phyloP scores from a whole-genome alignment of 2,797 vertebrate species.

The Hafferia zeledoni region DNA sequence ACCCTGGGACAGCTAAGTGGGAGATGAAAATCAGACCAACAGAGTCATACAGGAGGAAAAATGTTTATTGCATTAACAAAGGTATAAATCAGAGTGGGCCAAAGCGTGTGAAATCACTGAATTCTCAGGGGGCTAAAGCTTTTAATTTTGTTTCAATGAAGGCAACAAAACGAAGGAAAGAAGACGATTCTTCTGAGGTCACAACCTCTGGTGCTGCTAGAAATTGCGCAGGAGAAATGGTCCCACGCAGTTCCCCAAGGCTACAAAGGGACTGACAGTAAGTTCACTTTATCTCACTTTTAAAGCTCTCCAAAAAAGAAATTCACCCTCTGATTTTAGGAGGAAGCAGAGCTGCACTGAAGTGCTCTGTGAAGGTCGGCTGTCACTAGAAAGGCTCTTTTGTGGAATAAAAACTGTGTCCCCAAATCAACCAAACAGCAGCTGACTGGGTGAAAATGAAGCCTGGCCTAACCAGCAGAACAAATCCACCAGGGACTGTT shows the following conservation, averaged over 20 bases:
- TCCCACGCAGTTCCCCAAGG: neutral
- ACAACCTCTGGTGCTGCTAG: neutral
- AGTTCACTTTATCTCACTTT: neutral
- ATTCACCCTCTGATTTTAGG: neutral
- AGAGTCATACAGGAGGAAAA: neutral
- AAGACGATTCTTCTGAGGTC: neutral
- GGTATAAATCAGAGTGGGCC: slow-evolving; percentile 30
- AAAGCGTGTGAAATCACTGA: neutral
- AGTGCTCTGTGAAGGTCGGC: neutral
- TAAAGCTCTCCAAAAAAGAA: neutral
- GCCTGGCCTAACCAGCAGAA: neutral
- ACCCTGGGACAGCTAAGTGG: neutral
- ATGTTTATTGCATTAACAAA: slow-evolving; percentile 20
- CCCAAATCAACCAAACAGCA: neutral
- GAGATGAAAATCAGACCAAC: slow-evolving; percentile 1
- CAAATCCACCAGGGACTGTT: neutral
- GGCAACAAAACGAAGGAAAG: neutral
- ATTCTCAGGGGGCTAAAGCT: neutral
- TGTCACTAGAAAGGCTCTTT: neutral
- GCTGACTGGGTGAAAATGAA: neutral
- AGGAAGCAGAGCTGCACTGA: neutral
- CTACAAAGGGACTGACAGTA: neutral
- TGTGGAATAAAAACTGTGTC: neutral
- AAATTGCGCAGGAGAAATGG: neutral
- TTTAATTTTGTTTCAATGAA: slow-evolving; percentile 35